Percentiles rank a stretch among this genome's conserved stretches.
phyloP scores from a whole-genome alignment of 30 jellyfish, hydroid and myxozoan species.

The Nemopilema nomurai region DNA sequence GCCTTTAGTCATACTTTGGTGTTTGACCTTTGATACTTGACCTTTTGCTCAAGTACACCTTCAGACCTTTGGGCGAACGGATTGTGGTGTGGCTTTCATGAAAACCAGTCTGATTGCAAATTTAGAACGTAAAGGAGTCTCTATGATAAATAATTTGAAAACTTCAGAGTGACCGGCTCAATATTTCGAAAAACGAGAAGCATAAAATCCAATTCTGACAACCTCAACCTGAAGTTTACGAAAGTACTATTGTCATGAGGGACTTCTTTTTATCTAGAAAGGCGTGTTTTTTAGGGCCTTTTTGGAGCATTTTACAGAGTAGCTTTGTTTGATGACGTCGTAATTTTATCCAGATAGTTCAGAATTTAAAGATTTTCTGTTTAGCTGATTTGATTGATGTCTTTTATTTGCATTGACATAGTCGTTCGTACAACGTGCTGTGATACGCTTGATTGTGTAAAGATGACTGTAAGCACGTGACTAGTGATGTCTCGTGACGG shows the following conservation, averaged over 20 bases:
- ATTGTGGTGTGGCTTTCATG: too few species aligned
- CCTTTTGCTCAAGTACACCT: too few species aligned
- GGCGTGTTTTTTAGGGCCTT: constrained; percentile 32
- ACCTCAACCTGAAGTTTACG: too few species aligned
- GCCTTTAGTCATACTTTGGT: neutral
- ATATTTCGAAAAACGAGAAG: too few species aligned
- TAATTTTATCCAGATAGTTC: constrained; percentile 1
- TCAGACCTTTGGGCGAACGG: too few species aligned
- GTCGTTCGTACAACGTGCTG: neutral
- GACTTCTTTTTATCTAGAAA: neutral
- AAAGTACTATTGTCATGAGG: neutral
- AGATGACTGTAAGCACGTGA: neutral
- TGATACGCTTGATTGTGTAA: neutral
- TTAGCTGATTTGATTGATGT: neutral
- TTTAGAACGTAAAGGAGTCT: neutral
- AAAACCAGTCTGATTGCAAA: neutral
- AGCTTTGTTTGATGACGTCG: constrained; percentile 18
- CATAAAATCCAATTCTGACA: too few species aligned
- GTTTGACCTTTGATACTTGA: neutral
- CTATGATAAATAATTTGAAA: neutral
- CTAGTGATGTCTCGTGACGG: too few species aligned
- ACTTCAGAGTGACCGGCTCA: too few species aligned
- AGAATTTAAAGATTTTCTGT: neutral
- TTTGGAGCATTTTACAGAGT: constrained; percentile 22
- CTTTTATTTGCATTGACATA: neutral